Base-by-base conservation (phyloP, 2,888 invertebrate species). In the Pachydiplax longipennis region DNA sequence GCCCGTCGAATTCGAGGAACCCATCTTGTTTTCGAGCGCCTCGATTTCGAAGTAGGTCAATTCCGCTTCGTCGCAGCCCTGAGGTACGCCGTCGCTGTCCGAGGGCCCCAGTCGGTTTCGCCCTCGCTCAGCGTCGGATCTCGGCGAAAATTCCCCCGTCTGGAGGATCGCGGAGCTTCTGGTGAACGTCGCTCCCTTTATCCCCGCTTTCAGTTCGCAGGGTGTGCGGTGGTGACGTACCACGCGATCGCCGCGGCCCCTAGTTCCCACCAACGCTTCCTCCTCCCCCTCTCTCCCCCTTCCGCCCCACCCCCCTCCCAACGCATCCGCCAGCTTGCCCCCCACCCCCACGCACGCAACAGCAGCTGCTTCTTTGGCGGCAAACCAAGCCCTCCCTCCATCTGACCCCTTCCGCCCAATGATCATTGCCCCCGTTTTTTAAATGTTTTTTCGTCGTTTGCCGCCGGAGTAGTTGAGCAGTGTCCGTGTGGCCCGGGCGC, bases 391-490 rank as follows among this genome's bases (percentile, higher is more conserved):
- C 87, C 87, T 58, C 58, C 53, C 61, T 87, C 58, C 87, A 25
- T 35, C 61, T 40, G 87, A 87, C 87, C 87, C 87, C 87, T 87
- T 87, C 87, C 87, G 87, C 87, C 87, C 87, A 87, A 87, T 87
- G 87, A 87, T 87, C 87, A 87, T 87, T 87, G 87, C 87, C 87
- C 87, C 87, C 87, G 87, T 87, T 87, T 87, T 83, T 87, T 87
- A 87, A 87, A 87, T 87, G 61, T 87, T 65, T 87, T 87, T 83
- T 83, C 61, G 58, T 87, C 87, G 87, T 87, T 61, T 61, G 87
- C 61, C 61, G 58, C 31, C 37, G 37, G 81, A 81, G 61, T 37
- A 61, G 58, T 87, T 87, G 22, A 61, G 87, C 87, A 87, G 61
- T 87, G 87, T n/a, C 87, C 87, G 87, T 61, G 61, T 61, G 37